These are phyloP conservation scores for Phenacoccus solenopsis DNA, from an alignment of 1,140 invertebrate genomes.

Conservation along the genomic window DNA sequence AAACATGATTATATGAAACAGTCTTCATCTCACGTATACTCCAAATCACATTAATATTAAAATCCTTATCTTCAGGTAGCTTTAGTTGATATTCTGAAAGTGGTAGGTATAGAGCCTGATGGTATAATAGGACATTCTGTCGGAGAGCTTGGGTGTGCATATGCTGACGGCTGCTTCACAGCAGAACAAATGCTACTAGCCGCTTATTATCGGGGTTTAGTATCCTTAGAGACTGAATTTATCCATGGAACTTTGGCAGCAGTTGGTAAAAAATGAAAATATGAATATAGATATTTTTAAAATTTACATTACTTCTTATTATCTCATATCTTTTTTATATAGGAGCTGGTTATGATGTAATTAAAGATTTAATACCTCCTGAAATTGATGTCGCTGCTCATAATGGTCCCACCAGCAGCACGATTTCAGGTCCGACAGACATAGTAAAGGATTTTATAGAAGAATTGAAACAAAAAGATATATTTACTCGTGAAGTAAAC, in stretches of 20 bases:
- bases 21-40: background rate
- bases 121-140: slow-evolving; percentile 56
- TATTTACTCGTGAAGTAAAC: slow-evolving; percentile 73
- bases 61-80: too few species aligned
- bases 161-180: slow-evolving; percentile 53
- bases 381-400: slow-evolving; percentile 72
- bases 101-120: slow-evolving; percentile 43
- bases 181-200: slow-evolving; percentile 47
- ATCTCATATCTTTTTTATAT: background rate
- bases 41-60: slow-evolving; percentile 27
- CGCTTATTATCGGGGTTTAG: slow-evolving; percentile 47
- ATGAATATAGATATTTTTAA: background rate
- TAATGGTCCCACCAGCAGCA: slow-evolving; percentile 47
- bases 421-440: slow-evolving; percentile 68
- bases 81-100: slow-evolving; percentile 50
- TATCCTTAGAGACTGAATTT: slow-evolving; percentile 42
- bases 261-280: slow-evolving; percentile 32
- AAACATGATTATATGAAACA: background rate
- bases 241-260: slow-evolving; percentile 43
- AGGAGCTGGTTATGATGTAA: slow-evolving; percentile 20
- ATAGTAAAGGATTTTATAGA: slow-evolving; percentile 54
- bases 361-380: slow-evolving; percentile 34
- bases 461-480: slow-evolving; percentile 50
- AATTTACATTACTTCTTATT: background rate
- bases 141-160: slow-evolving; percentile 53